Conservation (phyloP, 2,113 vertebrate species). For the Leptobrachium leishanense region DNA sequence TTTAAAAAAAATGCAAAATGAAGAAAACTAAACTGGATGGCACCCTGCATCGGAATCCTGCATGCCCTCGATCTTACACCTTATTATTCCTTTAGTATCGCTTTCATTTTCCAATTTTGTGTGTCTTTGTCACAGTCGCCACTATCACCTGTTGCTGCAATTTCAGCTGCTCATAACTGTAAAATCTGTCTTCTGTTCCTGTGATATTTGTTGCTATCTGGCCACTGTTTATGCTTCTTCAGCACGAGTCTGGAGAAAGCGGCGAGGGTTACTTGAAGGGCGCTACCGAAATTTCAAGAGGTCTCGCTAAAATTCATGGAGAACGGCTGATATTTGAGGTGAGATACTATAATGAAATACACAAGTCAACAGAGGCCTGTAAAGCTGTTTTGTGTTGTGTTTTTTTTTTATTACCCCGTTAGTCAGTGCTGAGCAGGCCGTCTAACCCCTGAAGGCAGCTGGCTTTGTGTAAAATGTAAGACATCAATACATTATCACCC, state of each 20-base stretch:
- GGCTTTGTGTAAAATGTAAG: conserved; percentile 63
- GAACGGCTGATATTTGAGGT: conserved; percentile 63
- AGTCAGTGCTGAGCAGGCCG: conserved; percentile 60
- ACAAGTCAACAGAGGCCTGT: conserved; percentile 70
- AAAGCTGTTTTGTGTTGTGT: conserved; percentile 68
- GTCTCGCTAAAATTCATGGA: conserved; percentile 34
- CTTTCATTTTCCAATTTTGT: too few species aligned
- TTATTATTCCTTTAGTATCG: too few species aligned
- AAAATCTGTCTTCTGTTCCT: background rate
- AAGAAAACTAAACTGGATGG: too few species aligned
- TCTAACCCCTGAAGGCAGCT: conserved; percentile 66
- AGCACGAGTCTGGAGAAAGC: background rate
- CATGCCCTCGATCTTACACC: too few species aligned
- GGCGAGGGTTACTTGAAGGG: conserved; percentile 4
- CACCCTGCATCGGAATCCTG: too few species aligned
- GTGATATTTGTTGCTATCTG: conserved; percentile 10
- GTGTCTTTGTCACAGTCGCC: too few species aligned
- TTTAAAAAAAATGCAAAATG: too few species aligned
- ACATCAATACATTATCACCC: conserved; percentile 69
- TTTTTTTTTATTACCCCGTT: conserved; percentile 74
- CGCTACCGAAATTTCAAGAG: conserved; percentile 22
- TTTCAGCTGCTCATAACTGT: background rate
- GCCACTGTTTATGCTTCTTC: conserved; percentile 12
- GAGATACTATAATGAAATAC: conserved; percentile 75
- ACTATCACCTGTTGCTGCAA: background rate